Percentiles rank a stretch among this genome's conserved stretches.
phyloP scores from a whole-genome alignment of 2,113 vertebrate genomes.

The Numenius arquata region DNA sequence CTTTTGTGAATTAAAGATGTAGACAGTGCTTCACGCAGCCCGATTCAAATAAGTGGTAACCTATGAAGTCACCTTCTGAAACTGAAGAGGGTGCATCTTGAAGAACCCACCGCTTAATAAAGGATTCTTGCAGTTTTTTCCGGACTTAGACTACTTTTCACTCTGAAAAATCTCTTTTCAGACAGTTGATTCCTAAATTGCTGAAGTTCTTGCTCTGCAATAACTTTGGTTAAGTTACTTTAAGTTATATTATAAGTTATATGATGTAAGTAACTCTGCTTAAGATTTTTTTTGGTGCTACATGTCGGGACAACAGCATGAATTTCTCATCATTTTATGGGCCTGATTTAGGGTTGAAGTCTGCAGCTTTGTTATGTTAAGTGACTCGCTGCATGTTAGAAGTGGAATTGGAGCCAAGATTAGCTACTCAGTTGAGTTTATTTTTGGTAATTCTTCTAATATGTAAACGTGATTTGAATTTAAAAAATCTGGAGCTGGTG shows the following conservation, averaged over 20 bases:
- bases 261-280: too few species aligned
- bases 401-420: background rate
- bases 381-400: background rate
- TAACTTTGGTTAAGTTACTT: background rate
- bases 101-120: background rate
- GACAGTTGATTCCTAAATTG: background rate
- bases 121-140: background rate
- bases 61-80: background rate
- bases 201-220: background rate
- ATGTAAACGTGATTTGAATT: background rate
- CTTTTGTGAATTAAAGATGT: background rate
- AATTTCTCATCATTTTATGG: background rate
- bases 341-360: background rate
- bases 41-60: background rate
- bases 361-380: background rate
- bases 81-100: accelerated
- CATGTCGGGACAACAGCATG: background rate
- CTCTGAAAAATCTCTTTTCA: background rate
- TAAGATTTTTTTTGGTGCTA: background rate
- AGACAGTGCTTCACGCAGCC: background rate
- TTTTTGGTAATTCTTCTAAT: background rate
- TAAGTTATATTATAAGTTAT: too few species aligned
- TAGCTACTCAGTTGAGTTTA: background rate
- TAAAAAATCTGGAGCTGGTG: background rate
- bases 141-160: background rate